Percentiles rank a stretch among this genome's conserved stretches.
These are phyloP conservation scores for Eubasilissa regina DNA, from an alignment of 1,140 invertebrate species.

Conservation along the genomic window DNA sequence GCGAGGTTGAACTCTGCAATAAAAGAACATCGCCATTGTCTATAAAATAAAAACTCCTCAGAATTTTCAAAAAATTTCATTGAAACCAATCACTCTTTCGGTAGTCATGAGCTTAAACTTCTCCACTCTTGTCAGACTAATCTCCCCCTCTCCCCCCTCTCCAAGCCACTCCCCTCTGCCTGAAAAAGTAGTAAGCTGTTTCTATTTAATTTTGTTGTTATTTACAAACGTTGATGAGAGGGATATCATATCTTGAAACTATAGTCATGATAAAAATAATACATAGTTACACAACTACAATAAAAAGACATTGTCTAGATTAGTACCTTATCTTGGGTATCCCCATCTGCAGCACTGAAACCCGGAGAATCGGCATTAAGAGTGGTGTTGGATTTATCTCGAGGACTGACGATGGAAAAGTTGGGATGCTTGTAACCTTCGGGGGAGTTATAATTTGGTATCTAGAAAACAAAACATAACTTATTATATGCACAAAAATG, in stretches of 20 bases:
- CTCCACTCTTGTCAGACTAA: neutral
- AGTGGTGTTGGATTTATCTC: neutral
- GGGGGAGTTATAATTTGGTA: constrained; percentile 23
- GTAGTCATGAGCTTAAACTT: neutral
- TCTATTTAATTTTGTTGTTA: too few species aligned
- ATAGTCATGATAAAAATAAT: too few species aligned
- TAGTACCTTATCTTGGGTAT: neutral
- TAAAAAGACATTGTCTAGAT: too few species aligned
- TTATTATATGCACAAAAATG: too few species aligned
- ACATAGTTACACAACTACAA: too few species aligned
- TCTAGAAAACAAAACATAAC: neutral
- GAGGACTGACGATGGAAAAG: neutral
- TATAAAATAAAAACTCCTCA: too few species aligned
- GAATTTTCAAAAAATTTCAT: too few species aligned
- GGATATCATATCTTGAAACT: too few species aligned
- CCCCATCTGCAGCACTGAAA: too few species aligned
- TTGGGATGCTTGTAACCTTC: constrained; percentile 35
- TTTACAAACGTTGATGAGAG: too few species aligned
- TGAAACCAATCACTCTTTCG: too few species aligned
- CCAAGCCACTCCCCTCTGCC: neutral
- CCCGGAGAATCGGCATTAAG: neutral
- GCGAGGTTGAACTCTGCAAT: constrained; percentile 12
- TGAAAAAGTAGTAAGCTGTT: neutral
- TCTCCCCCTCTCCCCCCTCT: neutral
- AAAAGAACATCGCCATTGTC: too few species aligned